A percentile compares a stretch with the other conserved stretches of the same genome.
These are phyloP conservation scores for Acholoe squamosa DNA, from an alignment of 2,888 invertebrate species.

Conservation along the genomic window DNA sequence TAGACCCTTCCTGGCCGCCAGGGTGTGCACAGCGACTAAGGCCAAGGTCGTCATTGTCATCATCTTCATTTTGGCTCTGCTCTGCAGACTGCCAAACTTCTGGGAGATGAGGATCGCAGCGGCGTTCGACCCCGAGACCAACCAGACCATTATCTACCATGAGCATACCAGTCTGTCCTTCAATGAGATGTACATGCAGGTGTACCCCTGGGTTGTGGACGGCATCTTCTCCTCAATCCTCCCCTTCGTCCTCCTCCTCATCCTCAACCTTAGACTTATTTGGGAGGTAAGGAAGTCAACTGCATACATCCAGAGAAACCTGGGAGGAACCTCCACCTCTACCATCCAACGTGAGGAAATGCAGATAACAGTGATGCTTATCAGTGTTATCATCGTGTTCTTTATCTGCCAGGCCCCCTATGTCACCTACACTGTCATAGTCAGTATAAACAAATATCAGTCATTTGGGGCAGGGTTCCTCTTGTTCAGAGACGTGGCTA, in stretches of 20 bases:
- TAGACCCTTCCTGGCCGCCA: slow-evolving; percentile 76
- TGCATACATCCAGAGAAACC: slow-evolving; percentile 77
- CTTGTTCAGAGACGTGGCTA: slow-evolving; percentile 69
- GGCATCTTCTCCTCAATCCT: slow-evolving; percentile 74
- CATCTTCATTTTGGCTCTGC: slow-evolving; percentile 73
- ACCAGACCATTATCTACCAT: slow-evolving; percentile 66
- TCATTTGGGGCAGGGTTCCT: slow-evolving; percentile 42
- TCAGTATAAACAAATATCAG: slow-evolving; percentile 64
- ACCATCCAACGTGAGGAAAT: slow-evolving; percentile 78
- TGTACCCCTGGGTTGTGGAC: slow-evolving; percentile 75
- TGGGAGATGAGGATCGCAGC: slow-evolving; percentile 73
- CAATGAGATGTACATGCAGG: slow-evolving; percentile 70
- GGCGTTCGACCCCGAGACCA: slow-evolving; percentile 60
- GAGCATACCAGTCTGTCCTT: slow-evolving; percentile 70
- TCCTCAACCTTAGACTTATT: slow-evolving; percentile 79
- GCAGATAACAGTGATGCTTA: slow-evolving; percentile 81
- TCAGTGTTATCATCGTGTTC: slow-evolving; percentile 80
- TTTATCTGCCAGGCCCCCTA: slow-evolving; percentile 80
- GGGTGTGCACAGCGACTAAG: slow-evolving; percentile 76
- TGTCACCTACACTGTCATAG: slow-evolving; percentile 73
- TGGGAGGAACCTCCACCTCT: slow-evolving; percentile 67
- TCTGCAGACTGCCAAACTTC: slow-evolving; percentile 76
- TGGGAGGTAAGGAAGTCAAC: slow-evolving; percentile 80
- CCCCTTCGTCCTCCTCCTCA: slow-evolving; percentile 77
- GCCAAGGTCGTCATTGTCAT: slow-evolving; percentile 76